Evolutionary conservation across 2,113 vertebrate genomes (phyloP).

Genomic region (Leucoraja erinaceus): DNA sequence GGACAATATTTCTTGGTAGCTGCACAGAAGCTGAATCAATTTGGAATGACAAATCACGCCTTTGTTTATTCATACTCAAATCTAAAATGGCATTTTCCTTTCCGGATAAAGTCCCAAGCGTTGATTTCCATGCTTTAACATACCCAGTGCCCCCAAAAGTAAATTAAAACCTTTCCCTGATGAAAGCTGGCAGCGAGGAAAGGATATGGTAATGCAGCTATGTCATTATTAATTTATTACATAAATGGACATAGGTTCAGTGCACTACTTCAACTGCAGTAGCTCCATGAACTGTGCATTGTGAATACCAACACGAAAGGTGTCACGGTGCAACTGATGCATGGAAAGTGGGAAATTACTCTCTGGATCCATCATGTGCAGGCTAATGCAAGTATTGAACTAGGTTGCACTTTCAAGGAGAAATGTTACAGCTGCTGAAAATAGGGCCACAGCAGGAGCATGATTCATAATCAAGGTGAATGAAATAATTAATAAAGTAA

Average conservation of each 20-base stretch:
- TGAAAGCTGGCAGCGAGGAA: conserved; percentile 1
- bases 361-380: not conserved
- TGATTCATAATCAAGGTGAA: not conserved
- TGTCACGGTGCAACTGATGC: not conserved
- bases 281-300: not conserved
- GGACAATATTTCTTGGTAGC: not conserved
- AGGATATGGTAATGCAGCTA: conserved; percentile 21
- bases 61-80: not conserved
- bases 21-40: not conserved
- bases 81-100: not conserved
- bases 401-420: conserved; percentile 18
- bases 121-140: not conserved
- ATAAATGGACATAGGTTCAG: conserved; percentile 19
- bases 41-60: not conserved
- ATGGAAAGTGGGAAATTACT: not conserved
- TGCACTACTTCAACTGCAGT: not conserved
- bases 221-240: conserved; percentile 34
- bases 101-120: not conserved
- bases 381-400: conserved; percentile 14
- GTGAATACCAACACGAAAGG: not conserved
- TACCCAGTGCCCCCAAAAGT: not conserved
- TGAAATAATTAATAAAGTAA: not conserved
- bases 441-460: not conserved
- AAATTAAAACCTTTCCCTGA: not conserved
- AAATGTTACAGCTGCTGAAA: not conserved